Evolutionary conservation across 1,140 invertebrate species (phyloP).

Genomic region (Zaprionus capensis): DNA sequence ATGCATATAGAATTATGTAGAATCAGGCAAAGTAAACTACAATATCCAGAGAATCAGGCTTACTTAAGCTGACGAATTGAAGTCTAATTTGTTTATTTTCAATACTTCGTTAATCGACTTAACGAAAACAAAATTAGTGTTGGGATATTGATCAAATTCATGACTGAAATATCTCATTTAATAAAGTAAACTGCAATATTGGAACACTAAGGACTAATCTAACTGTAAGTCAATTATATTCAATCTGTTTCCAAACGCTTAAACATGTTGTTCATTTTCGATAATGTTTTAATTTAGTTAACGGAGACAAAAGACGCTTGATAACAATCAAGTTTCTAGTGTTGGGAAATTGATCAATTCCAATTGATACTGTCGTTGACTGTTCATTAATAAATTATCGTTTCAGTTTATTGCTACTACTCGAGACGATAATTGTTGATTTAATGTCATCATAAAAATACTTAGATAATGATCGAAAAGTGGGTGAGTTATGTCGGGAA

Average conservation of each 20-base stretch:
- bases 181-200: constrained; percentile 4
- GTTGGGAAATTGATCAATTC: neutral
- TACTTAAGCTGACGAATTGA: neutral
- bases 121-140: too few species aligned
- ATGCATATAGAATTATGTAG: constrained; percentile 1
- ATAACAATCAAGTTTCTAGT: constrained; percentile 13
- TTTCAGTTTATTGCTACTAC: constrained; percentile 14
- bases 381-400: constrained; percentile 10
- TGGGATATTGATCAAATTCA: too few species aligned
- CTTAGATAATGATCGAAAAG: constrained; percentile 1
- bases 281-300: neutral
- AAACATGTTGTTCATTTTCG: neutral
- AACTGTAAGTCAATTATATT: neutral
- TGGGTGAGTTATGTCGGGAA: neutral
- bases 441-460: constrained; percentile 24
- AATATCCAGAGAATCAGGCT: neutral
- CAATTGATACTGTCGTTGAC: constrained; percentile 6
- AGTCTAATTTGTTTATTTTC: neutral
- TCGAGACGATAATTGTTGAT: constrained; percentile 25
- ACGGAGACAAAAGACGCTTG: neutral
- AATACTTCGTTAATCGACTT: too few species aligned
- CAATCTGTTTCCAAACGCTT: neutral
- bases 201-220: neutral
- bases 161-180: too few species aligned
- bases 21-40: constrained; percentile 15